Base-by-base conservation (phyloP, 2,113 vertebrate species). In the Halichoerus grypus region DNA sequence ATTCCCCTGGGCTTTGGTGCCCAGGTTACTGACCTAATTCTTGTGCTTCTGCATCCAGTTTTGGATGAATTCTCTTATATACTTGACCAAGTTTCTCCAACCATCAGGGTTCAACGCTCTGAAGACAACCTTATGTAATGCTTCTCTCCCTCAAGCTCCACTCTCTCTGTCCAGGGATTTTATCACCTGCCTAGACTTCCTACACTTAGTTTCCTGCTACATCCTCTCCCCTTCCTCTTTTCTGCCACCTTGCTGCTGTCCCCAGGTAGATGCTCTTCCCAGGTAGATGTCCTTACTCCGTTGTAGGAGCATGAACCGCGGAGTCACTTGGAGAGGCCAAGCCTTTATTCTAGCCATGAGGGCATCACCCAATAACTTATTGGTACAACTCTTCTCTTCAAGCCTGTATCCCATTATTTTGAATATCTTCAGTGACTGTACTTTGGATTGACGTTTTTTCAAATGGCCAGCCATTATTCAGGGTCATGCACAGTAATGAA, bases 391-490 rank as follows among this genome's bases (percentile, higher is more conserved):
- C 86, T 94, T 86, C 53, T 74, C 74, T 77, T 61, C 53, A 46
- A 71, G 86, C 65, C 49, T 13, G 22, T 39, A 22, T 93, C 93
- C 80, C 36, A 69, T 93, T 92, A 80, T 93, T 92, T 92, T 85
- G 65, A 92, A 53, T 95, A 76, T 90, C 90, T 96, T 92, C 90
- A 80, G 80, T 26, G 31, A 80, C 83, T 65, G 0, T 83, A 59
- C 96, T 92, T 93, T n/a, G 92, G 76, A 84, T 67, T 94, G 89
- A 87, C 57, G 1, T 67, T 72, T 92, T 93, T 89, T 83, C 42
- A 77, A 71, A 91, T 49, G 79, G 28, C 83, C 90, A 95, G 92
- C 77, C 91, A 31, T 92, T 46, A 93, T 94, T 86, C 82, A 89
- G 91, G 80, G 84, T 74, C 61, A 77, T 26, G 79, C 83, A 46